Conservation (phyloP, 2,113 vertebrate species). For the Panthera leo region DNA sequence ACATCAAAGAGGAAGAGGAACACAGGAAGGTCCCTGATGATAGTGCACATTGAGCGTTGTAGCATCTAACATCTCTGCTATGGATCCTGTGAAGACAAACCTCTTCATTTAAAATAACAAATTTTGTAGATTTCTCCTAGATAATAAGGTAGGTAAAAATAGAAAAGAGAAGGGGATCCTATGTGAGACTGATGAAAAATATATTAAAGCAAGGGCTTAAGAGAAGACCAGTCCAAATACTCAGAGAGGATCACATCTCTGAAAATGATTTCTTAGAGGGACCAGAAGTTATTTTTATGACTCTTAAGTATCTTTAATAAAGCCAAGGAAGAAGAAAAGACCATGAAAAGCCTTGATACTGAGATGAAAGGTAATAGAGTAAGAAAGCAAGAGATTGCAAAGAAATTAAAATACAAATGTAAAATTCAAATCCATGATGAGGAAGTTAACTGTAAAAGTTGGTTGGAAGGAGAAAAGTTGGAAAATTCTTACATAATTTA, state of each 20-base stretch:
- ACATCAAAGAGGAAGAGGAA: not conserved
- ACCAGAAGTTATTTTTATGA: not conserved
- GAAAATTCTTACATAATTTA: not conserved
- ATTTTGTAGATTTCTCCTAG: not conserved
- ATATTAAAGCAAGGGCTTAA: not conserved
- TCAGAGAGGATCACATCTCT: not conserved
- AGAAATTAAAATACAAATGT: slow-evolving; percentile 9
- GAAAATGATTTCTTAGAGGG: not conserved
- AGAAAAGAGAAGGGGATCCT: not conserved
- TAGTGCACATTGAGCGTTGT: not conserved
- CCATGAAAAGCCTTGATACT: not conserved
- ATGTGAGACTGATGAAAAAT: not conserved
- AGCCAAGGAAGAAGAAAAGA: not conserved
- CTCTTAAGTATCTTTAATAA: not conserved
- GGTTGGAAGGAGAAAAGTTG: not conserved
- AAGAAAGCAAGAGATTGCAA: not conserved
- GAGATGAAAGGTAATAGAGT: not conserved
- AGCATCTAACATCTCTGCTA: not conserved
- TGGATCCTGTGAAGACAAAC: not conserved
- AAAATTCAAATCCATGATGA: not conserved
- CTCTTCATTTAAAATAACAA: not conserved
- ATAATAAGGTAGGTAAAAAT: not conserved
- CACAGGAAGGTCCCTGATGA: not conserved
- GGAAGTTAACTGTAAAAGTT: not conserved
- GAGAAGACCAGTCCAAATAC: not conserved